Percentiles rank a stretch among this genome's conserved stretches.
Conservation (phyloP, 2,797 vertebrate species). For the Chloroceryle amazona region DNA sequence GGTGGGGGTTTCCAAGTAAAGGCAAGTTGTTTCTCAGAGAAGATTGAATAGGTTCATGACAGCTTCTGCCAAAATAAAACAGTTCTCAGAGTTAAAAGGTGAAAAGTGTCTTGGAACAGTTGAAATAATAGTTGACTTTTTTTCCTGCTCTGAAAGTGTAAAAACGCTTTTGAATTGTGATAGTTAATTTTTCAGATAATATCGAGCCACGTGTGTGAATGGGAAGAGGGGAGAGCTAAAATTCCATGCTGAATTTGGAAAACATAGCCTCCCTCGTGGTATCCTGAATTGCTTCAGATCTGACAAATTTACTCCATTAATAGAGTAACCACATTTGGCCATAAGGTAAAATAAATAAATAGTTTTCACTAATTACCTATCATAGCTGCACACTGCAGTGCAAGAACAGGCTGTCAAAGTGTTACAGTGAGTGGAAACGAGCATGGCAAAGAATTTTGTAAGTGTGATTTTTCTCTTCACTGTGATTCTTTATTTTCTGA, state of each 20-base stretch:
- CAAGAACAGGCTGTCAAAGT: neutral
- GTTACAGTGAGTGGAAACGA: neutral
- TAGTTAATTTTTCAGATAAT: neutral
- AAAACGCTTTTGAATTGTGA: neutral
- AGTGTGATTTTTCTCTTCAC: neutral
- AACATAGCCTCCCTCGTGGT: neutral
- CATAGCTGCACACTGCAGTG: neutral
- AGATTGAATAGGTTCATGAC: neutral
- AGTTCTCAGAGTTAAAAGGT: neutral
- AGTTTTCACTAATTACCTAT: neutral
- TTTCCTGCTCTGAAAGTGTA: neutral
- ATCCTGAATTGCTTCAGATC: neutral
- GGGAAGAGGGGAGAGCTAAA: neutral
- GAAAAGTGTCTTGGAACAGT: neutral
- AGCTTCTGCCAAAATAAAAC: neutral
- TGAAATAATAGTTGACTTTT: neutral
- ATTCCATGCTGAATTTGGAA: neutral
- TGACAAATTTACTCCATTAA: neutral
- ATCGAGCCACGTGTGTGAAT: neutral
- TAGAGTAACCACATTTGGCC: neutral
- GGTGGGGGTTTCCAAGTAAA: neutral
- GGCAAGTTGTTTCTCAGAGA: neutral
- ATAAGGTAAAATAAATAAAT: neutral
- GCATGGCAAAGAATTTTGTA: neutral
- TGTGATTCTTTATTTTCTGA: neutral